Evolutionary conservation across 2,797 vertebrate species (phyloP).

Genomic region (Saxicola maurus): DNA sequence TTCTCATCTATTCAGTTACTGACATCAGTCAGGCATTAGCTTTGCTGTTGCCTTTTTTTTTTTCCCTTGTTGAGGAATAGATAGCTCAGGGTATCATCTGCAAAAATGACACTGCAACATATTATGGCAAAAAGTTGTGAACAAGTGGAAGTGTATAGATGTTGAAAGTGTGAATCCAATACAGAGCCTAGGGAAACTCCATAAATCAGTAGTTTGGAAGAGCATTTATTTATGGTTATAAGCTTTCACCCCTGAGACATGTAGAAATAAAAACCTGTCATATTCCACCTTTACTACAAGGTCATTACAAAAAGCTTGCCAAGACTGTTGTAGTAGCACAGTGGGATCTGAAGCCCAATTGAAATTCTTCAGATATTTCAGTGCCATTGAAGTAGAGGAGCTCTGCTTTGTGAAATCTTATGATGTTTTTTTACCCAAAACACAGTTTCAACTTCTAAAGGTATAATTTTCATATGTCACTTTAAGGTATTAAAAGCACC

Average conservation of each 20-base stretch:
- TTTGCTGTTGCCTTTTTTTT: not conserved
- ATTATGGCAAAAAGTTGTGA: not conserved
- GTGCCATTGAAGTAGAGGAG: not conserved
- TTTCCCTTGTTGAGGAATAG: not conserved
- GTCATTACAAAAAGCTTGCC: conserved; percentile 26
- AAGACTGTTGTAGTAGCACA: not conserved
- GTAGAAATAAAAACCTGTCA: conserved; percentile 25
- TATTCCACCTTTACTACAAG: conserved; percentile 36
- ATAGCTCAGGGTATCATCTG: not conserved
- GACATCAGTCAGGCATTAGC: not conserved
- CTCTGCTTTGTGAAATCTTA: not conserved
- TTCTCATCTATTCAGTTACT: not conserved
- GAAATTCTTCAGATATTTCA: not conserved
- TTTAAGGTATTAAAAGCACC: not conserved
- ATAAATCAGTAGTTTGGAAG: conserved; percentile 26
- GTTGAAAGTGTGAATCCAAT: conserved; percentile 16
- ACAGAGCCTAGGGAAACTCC: not conserved
- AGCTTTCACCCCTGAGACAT: not conserved
- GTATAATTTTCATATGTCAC: not conserved
- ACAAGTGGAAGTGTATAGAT: not conserved
- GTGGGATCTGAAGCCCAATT: not conserved
- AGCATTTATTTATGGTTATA: conserved; percentile 37
- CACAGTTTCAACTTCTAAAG: not conserved
- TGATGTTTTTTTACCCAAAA: not conserved
- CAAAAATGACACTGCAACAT: not conserved